Percentiles rank a stretch among this genome's conserved stretches.
Evolutionary conservation across 2,797 vertebrate genomes (phyloP).

Genomic region (Danio choprae): DNA sequence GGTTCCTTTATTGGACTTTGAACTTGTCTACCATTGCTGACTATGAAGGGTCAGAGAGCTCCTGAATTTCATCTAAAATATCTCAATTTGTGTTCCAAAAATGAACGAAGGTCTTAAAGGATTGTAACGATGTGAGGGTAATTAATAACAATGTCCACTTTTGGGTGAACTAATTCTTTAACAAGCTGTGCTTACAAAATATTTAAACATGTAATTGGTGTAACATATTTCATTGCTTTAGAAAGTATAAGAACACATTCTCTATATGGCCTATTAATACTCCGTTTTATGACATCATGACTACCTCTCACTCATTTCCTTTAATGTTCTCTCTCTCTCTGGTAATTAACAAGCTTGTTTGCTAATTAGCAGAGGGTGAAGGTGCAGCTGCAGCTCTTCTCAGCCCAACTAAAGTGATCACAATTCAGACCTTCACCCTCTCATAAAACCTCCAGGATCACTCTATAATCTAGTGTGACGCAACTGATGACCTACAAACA

Average conservation of each 20-base stretch:
- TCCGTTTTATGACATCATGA: background rate
- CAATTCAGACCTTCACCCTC: conserved; percentile 18
- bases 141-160: too few species aligned
- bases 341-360: conserved; percentile 25
- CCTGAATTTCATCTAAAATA: too few species aligned
- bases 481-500: background rate
- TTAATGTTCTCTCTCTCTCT: conserved; percentile 1
- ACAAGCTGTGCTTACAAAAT: too few species aligned
- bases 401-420: background rate
- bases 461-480: background rate
- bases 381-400: conserved; percentile 13
- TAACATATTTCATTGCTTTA: background rate
- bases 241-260: background rate
- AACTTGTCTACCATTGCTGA: too few species aligned
- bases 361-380: conserved; percentile 27
- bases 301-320: background rate
- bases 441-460: background rate
- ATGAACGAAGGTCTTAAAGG: too few species aligned
- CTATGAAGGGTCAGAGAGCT: too few species aligned
- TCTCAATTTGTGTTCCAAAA: too few species aligned
- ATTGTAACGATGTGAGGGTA: too few species aligned
- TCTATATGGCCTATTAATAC: background rate
- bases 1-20: too few species aligned
- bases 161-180: too few species aligned
- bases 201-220: background rate